Evolutionary conservation across 1,140 invertebrate species (phyloP), one percentile per base, ranked within the genome.

Genomic region (Ptiloglossa arizonensis): DNA sequence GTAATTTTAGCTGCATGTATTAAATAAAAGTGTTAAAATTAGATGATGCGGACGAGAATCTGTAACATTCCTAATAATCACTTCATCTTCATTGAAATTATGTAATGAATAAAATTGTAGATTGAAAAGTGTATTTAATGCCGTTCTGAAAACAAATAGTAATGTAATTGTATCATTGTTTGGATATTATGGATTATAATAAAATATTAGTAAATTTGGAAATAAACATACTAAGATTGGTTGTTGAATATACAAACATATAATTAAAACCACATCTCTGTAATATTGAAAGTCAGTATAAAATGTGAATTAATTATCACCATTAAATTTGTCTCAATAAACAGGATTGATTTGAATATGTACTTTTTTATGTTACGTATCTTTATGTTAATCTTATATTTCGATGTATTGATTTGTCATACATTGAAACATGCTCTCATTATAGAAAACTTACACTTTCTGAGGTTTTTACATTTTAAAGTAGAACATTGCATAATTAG

Each of bases 111-210:
- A 57, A 80, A 81, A 76, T 62, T 70, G 57, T 85, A 82, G 73
- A 79, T 77, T 48, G 19, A 83, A 68, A 85, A 82, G 48, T 83
- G 80, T 82, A 85, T 83, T 82, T 81, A 79, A 67, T 73, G 50
- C 70, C 57, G 76, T 85, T 81, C 67, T 68, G 27, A 66, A 76
- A 70, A 78, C 74, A 70, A 80, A 86, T 89, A 83, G 87, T 85
- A 86, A 80, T 83, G 80, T 89, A 88, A 88, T 76, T 81, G 82
- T 83, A 88, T 88, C 77, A 79, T 85, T 87, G 82, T 88, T 88
- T 88, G 86, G 74, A 82, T 85, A 89, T 88, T 88, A 80, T 83
- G 83, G 69, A 85, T 88, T 89, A 84, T 80, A 78, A 88, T 87
- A 81, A 85, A 89, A 72, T 81, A 86, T 85, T 86, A 70, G 62